Conservation (phyloP, 2,797 vertebrate genomes). For the Tarsius wallacei region DNA sequence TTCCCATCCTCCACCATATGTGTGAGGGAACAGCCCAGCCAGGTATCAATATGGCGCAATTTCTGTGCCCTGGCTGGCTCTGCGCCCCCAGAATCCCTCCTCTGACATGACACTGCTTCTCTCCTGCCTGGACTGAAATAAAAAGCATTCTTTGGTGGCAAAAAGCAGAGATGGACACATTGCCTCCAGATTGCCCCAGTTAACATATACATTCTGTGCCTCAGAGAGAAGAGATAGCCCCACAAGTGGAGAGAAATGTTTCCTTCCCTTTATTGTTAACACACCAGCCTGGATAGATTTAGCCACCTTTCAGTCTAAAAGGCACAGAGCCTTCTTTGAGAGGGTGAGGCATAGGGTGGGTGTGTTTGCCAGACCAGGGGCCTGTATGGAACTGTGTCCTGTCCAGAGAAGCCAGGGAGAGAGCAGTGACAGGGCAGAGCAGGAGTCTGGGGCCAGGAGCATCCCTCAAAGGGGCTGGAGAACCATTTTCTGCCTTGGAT, state of each 20-base stretch:
- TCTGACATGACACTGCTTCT: conserved; percentile 41
- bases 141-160: conserved; percentile 35
- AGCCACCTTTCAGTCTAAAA: conserved; percentile 13
- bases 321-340: conserved; percentile 52
- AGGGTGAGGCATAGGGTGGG: not conserved
- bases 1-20: conserved; percentile 39
- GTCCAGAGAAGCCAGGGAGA: not conserved
- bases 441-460: not conserved
- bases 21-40: conserved; percentile 59
- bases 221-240: conserved; percentile 50
- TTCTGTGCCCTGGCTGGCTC: conserved; percentile 66
- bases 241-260: conserved; percentile 50
- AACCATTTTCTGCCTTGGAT: conserved; percentile 40
- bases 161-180: conserved; percentile 24
- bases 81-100: conserved; percentile 48
- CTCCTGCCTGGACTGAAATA: conserved; percentile 53
- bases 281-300: not conserved
- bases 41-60: conserved; percentile 81
- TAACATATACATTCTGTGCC: conserved; percentile 54
- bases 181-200: conserved; percentile 19
- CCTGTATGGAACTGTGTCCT: not conserved
- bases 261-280: conserved; percentile 14
- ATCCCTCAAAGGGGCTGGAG: conserved; percentile 23
- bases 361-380: not conserved
- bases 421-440: not conserved